Base-by-base conservation (phyloP, 2,888 invertebrate species). In the Mythimna vitellina region DNA sequence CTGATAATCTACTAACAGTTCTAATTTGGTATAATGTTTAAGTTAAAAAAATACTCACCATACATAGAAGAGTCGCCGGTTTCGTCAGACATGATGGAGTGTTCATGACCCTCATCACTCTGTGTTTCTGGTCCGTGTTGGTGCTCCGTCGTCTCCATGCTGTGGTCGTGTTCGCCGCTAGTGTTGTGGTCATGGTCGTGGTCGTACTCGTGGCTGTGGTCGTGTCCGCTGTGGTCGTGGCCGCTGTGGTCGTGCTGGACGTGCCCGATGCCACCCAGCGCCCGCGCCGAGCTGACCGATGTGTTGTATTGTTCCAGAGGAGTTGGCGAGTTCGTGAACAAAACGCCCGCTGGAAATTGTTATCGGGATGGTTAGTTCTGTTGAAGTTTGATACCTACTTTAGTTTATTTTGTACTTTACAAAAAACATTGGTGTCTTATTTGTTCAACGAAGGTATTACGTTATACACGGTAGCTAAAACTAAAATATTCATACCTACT, bases 251-350 rank as follows among this genome's bases (percentile, higher is more conserved):
- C 89, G 70, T 85, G 83, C 8, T 87, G 86, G 32, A 83, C 81
- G 38, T 88, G 78, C 17, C 96, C 94, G 54, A 97, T 94, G 66
- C 96, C 96, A 75, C 95, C 96, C 67, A 97, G 94, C 76, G 97
- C 97, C 83, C 97, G 97, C 77, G 97, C 97, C 68, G 96, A 97
- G 76, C 96, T 96, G 72, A 96, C 90, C 1, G 96, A 93, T 10
- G 92, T 87, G 86, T 96, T 96, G 90, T 93, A 94, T 87, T 94
- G 97, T 91, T 95, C 96, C 73, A 97, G 93, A 1, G 97, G 96
- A 54, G 97, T 97, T 60, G 97, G 97, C 73, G 97, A 97, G 92
- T 97, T 97, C 42, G 97, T 95, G 86, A 97, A 97, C 81, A 98
- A 97, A 64, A 97, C 96, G 63, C 98, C 98, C 87, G 97, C 98